Evolutionary conservation across 1,140 invertebrate species (phyloP), one percentile per base, ranked within the genome.

Genomic region (Drosophila kohkoa): DNA sequence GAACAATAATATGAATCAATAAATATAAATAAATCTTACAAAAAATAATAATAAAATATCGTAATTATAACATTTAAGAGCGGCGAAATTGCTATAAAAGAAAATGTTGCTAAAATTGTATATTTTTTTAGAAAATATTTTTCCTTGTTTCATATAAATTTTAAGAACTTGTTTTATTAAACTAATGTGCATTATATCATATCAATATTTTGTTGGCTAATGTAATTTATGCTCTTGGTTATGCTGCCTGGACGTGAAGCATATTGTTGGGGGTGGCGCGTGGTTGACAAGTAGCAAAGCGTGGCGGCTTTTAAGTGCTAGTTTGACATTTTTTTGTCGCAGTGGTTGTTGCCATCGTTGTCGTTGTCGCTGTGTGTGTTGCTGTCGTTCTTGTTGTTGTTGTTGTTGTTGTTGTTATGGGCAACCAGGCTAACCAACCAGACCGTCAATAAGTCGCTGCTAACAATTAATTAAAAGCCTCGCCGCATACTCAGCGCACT

Each of bases 401-500:
- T 62, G 64, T 62, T 72, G 66, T 38, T 64, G 70, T 75, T 68
- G 79, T 75, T 63, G 55, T 68, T 68, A 77, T 65, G 70, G 74
- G 74, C 77, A 71, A 75, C 71, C 70, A 48, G 86, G 77, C 79
- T 80, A 86, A 79, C 82, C 82, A 86, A 86, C 83, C 85, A 87
- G 83, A 87, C 83, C 83, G 83, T 87, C 83, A 87, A 87, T 87
- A 87, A 87, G 83, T 87, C 80, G 83, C 82, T 70, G 83, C 83
- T 87, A 87, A 87, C 83, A 87, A 87, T 87, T 87, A 87, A 87
- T 87, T 87, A 87, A 87, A 87, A 88, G 80, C 83, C 83, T 86
- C 77, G 51, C 65, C 68, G 75, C 79, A 75, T 64, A 87, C 65
- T 77, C 60, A 73, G 77, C 85, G 85, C 83, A 88, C 83, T 88